phyloP scores from a whole-genome alignment of 2,888 invertebrate species.

The Volucella inflata region DNA sequence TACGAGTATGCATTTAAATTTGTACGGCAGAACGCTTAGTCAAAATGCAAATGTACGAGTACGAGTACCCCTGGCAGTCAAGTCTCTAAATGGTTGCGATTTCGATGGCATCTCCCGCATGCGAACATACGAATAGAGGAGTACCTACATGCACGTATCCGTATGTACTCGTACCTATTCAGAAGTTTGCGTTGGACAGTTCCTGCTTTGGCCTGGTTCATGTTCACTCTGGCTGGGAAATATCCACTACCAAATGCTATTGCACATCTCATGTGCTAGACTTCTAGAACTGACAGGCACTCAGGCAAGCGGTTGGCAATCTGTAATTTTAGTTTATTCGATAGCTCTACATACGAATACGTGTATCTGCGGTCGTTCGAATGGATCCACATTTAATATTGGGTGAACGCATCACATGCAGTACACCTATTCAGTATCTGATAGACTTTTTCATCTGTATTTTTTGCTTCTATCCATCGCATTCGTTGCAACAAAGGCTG shows the following conservation, averaged over 20 bases:
- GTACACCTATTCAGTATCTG: constrained; percentile 22
- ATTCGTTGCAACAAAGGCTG: constrained; percentile 21
- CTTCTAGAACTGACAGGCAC: background rate
- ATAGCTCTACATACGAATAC: constrained; percentile 26
- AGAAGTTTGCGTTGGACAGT: constrained; percentile 35
- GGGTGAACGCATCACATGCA: constrained; percentile 57
- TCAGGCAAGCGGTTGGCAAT: constrained; percentile 24
- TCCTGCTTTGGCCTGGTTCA: constrained; percentile 22
- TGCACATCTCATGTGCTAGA: constrained; percentile 26
- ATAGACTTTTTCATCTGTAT: background rate
- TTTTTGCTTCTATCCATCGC: constrained; percentile 1
- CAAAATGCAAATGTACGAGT: constrained; percentile 55
- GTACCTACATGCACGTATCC: too few relatives aligned
- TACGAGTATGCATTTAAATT: constrained; percentile 43
- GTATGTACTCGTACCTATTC: background rate
- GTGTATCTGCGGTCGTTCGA: background rate
- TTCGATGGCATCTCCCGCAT: constrained; percentile 50
- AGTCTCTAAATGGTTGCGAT: background rate
- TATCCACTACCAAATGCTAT: constrained; percentile 33
- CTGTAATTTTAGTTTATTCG: constrained; percentile 41
- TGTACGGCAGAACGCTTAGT: constrained; percentile 36
- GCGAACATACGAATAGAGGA: background rate
- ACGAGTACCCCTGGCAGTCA: background rate
- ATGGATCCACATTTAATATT: constrained; percentile 51
- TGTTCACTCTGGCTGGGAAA: constrained; percentile 3